Percentiles rank a stretch among this genome's conserved stretches.
Conservation (phyloP, 2,888 invertebrate species). For the Leptinotarsa peninsularis region DNA sequence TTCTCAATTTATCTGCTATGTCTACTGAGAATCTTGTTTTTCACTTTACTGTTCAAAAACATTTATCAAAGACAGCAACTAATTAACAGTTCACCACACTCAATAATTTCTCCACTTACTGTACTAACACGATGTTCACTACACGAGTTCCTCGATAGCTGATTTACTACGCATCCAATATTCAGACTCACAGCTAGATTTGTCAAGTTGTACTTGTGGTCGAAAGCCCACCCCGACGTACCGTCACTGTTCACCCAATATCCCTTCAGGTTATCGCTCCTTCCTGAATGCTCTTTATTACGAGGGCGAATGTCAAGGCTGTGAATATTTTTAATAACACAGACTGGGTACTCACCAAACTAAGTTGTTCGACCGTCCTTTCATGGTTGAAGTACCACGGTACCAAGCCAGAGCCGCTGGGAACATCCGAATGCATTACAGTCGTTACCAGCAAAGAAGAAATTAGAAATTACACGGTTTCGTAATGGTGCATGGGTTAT, state of each 20-base stretch:
- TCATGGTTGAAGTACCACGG: constrained; percentile 28
- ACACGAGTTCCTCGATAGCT: too few relatives aligned
- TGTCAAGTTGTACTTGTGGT: too few relatives aligned
- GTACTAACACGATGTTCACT: too few relatives aligned
- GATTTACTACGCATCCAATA: too few relatives aligned
- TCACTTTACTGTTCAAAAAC: too few relatives aligned
- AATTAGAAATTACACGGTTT: constrained; percentile 40
- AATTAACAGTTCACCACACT: too few relatives aligned
- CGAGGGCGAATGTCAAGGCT: constrained; percentile 55
- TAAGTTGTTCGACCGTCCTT: constrained; percentile 24
- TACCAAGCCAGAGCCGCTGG: constrained; percentile 34
- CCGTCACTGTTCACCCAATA: constrained; percentile 39
- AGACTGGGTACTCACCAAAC: constrained; percentile 34
- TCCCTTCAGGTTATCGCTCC: constrained; percentile 50
- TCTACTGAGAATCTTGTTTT: too few relatives aligned
- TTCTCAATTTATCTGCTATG: too few relatives aligned
- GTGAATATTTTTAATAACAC: constrained; percentile 44
- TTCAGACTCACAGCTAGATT: too few relatives aligned
- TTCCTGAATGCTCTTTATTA: constrained; percentile 43
- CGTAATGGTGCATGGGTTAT: constrained; percentile 31
- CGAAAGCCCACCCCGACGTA: too few relatives aligned
- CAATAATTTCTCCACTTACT: too few relatives aligned
- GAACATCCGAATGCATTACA: constrained; percentile 42
- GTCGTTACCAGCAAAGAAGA: constrained; percentile 34
- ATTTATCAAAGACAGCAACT: too few relatives aligned